Base-by-base conservation (phyloP, 2,888 invertebrate genomes). In the Philaethria dido region DNA sequence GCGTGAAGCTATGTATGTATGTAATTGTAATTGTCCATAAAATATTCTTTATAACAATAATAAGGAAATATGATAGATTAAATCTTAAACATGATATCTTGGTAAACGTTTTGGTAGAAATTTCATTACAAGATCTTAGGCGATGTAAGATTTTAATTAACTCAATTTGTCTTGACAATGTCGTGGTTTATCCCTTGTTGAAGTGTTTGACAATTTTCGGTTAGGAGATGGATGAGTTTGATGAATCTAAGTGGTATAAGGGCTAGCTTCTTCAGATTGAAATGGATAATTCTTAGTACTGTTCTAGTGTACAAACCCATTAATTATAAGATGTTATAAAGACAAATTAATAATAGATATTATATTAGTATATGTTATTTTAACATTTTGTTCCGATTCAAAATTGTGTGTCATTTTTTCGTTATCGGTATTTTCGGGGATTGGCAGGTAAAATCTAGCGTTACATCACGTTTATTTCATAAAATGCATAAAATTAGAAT, bases 131-230 rank as follows among this genome's bases (percentile, higher is more conserved):
- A 29, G 25, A 44, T 64, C 42, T 59, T 36, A 59, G 47, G 29
- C 29, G 22, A 60, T 59, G 42, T 59, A 64, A 59, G 59, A 59
- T 59, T 65, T 59, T 65, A 60, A 65, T 65, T 65, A 65, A 59
- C 50, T 50, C 59, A 65, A 65, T 65, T 65, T 60, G 57, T 65
- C 64, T 65, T 50, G 64, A 59, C 64, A 50, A 48, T 48, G 48
- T 60, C 54, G 64, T 59, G 64, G 64, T 59, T 50, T 65, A 44
- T 65, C 64, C 64, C 64, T 60, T 50, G 42, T 20, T 65, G 59
- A 65, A 59, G 33, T 65, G 64, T 65, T 65, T 59, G 59, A 50
- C 59, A 65, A 65, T 59, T 65, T 29, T 25, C 48, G 50, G 59
- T 33, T 59, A 48, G 29, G 57, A 50, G 59, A 48, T 25, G 64